Conservation (phyloP, 2,797 vertebrate species). For the Leptatherina wallacei region DNA sequence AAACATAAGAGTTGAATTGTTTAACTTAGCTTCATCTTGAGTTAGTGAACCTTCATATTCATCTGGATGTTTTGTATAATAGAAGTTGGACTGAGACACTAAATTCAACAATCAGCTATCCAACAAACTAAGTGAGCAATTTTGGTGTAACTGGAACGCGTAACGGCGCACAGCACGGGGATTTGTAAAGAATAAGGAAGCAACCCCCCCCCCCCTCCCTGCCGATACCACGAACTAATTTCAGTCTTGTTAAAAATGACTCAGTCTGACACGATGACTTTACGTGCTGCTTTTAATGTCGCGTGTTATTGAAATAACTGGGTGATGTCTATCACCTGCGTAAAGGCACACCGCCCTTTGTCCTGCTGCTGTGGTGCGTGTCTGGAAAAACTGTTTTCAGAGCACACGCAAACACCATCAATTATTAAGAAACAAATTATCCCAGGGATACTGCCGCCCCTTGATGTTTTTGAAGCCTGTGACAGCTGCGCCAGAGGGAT, state of each 20-base stretch:
- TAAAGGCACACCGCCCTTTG: constrained; percentile 72
- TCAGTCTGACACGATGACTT: constrained; percentile 69
- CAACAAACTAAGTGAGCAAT: constrained; percentile 66
- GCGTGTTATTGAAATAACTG: constrained; percentile 72
- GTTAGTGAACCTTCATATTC: constrained; percentile 14
- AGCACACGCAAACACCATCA: constrained; percentile 83
- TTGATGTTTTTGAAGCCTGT: constrained; percentile 68
- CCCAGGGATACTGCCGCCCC: constrained; percentile 71
- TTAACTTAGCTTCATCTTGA: constrained; percentile 30
- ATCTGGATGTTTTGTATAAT: constrained; percentile 45
- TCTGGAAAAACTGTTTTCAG: constrained; percentile 84
- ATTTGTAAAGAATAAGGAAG: constrained; percentile 66
- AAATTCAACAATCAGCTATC: constrained; percentile 51
- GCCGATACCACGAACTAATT: constrained; percentile 45
- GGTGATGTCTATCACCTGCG: constrained; percentile 80
- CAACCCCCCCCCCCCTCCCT: constrained; percentile 11
- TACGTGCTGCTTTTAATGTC: constrained; percentile 65
- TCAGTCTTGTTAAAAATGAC: constrained; percentile 68
- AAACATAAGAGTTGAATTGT: background rate
- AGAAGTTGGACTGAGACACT: constrained; percentile 43
- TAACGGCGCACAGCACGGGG: constrained; percentile 68
- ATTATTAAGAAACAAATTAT: constrained; percentile 84
- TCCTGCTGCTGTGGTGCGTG: constrained; percentile 74
- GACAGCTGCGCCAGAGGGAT: constrained; percentile 65
- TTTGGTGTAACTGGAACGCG: constrained; percentile 73